phyloP scores from a whole-genome alignment of 2,113 vertebrate genomes.

The Erythrocebus patas region DNA sequence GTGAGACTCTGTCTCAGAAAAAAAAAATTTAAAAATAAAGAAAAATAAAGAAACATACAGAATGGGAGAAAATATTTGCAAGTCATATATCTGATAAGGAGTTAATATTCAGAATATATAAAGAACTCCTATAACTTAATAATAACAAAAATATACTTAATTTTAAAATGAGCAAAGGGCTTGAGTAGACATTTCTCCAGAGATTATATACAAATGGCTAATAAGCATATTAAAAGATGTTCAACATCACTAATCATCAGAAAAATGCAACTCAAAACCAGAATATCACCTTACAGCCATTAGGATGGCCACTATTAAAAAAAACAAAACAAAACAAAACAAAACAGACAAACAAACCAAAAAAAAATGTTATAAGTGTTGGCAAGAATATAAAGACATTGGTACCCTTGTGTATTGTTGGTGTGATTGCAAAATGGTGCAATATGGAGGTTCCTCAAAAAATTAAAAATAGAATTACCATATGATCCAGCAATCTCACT shows the following conservation, averaged over 20 bases:
- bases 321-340: not conserved
- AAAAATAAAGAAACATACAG: not conserved
- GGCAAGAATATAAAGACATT: not conserved
- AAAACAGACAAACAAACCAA: not conserved
- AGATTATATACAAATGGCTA: not conserved
- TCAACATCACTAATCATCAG: not conserved
- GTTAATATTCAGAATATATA: not conserved
- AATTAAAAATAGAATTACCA: not conserved
- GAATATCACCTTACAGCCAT: no score
- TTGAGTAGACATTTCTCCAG: not conserved
- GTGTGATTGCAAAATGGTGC: not conserved
- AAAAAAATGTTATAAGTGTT: no score
- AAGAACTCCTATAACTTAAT: not conserved
- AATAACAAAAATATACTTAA: not conserved
- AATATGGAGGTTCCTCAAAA: not conserved
- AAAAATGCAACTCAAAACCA: not conserved
- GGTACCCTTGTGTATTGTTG: no score
- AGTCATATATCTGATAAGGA: not conserved
- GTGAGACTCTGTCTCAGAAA: no score
- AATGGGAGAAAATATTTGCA: not conserved
- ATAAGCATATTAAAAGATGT: not conserved
- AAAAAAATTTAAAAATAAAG: rapidly evolving
- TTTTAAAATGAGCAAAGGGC: not conserved
- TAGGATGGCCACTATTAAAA: not conserved
- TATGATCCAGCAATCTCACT: not conserved